A percentile compares a stretch with the other conserved stretches of the same genome.
Evolutionary conservation across 2,113 vertebrate genomes (phyloP).

Genomic region (Caracal caracal): DNA sequence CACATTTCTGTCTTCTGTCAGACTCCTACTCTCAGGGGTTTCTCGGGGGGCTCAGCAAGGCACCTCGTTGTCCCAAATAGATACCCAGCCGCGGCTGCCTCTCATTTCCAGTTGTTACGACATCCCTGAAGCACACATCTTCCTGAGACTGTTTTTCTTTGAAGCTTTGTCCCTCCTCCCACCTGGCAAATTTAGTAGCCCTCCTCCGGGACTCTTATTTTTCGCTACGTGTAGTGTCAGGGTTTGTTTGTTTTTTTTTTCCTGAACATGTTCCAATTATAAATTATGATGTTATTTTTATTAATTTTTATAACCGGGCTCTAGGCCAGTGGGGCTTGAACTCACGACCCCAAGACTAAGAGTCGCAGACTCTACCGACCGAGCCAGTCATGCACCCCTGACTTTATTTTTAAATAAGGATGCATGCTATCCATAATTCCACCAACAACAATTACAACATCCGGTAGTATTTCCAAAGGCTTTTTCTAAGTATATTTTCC

Average conservation of each 20-base stretch:
- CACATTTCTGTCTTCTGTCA: background rate
- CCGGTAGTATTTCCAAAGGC: background rate
- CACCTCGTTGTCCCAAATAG: background rate
- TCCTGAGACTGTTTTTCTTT: background rate
- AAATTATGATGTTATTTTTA: background rate
- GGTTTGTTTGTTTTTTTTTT: background rate
- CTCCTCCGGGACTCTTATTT: background rate
- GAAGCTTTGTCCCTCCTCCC: background rate
- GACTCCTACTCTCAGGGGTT: background rate
- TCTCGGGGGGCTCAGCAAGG: background rate
- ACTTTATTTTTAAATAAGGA: background rate
- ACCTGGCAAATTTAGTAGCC: background rate
- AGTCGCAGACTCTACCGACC: background rate
- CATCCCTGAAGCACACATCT: background rate
- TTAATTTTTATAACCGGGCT: background rate
- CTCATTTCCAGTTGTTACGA: background rate
- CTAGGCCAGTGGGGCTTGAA: background rate
- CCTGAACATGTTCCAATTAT: background rate
- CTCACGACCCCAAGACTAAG: background rate
- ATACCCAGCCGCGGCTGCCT: background rate
- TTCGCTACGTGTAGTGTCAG: background rate
- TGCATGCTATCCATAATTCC: background rate
- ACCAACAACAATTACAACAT: background rate
- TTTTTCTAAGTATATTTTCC: constrained; percentile 27
- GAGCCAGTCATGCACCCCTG: background rate